Conservation (phyloP, 2,113 vertebrate species). For the Dascyllus trimaculatus region DNA sequence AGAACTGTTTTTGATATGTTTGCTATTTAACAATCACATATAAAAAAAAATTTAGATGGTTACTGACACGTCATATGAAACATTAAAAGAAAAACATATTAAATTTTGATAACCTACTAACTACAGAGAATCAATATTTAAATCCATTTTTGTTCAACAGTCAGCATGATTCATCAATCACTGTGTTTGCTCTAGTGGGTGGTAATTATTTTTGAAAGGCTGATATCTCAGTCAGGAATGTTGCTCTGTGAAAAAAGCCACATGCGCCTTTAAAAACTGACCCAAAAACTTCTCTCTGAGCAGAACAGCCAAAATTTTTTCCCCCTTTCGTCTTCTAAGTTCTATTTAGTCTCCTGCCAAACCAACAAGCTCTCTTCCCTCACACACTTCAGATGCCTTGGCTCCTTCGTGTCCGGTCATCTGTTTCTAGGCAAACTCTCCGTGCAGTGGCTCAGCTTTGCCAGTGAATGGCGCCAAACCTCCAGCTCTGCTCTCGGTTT, state of each 20-base stretch:
- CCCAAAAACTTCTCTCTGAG: constrained; percentile 1
- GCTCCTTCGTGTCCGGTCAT: constrained; percentile 2
- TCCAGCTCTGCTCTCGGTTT: not conserved
- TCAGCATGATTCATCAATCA: constrained; percentile 1
- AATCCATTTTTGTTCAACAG: not conserved
- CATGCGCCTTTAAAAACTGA: constrained; percentile 2
- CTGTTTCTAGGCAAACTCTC: constrained; percentile 15
- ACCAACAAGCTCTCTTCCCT: not conserved
- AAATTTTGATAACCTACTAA: too few relatives aligned
- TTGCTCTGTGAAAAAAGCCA: not conserved
- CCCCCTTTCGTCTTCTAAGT: not conserved
- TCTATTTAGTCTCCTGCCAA: not conserved
- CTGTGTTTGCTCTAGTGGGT: not conserved
- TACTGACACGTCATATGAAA: too few relatives aligned
- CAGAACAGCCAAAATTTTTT: constrained; percentile 10
- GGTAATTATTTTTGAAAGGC: not conserved
- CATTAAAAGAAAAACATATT: too few relatives aligned
- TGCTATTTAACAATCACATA: too few relatives aligned
- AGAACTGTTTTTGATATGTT: too few relatives aligned
- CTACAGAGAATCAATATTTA: too few relatives aligned
- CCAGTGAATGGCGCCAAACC: constrained; percentile 21
- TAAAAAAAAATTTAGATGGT: too few relatives aligned
- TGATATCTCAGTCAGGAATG: constrained; percentile 16
- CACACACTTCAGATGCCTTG: not conserved
- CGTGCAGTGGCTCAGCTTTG: not conserved